Conservation (phyloP, 2,113 vertebrate genomes). For the Pteronura brasiliensis region DNA sequence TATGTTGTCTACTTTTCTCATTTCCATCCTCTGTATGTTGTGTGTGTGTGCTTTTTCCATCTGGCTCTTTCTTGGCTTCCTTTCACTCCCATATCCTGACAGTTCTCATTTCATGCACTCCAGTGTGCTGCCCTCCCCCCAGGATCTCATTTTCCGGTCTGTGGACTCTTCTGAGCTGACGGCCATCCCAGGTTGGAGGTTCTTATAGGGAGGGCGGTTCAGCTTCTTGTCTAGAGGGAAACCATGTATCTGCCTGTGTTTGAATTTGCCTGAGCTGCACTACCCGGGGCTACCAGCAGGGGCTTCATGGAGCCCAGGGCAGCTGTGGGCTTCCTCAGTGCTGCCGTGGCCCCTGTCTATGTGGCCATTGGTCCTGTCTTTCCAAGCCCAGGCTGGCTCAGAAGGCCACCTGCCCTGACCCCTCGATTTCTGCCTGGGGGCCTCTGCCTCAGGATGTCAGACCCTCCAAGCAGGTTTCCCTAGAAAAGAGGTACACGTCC, state of each 20-base stretch:
- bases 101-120: background rate
- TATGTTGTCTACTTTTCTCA: background rate
- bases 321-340: background rate
- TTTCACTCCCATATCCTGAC: background rate
- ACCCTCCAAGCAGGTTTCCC: background rate
- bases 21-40: background rate
- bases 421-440: background rate
- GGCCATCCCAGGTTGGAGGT: background rate
- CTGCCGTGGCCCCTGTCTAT: no score
- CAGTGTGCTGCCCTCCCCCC: accelerated
- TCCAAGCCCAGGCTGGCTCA: background rate
- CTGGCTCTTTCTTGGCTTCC: background rate
- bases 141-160: accelerated
- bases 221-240: background rate
- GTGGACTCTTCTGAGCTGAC: background rate
- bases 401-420: background rate
- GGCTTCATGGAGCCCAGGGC: background rate
- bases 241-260: no score
- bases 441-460: background rate
- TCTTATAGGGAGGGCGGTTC: accelerated
- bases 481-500: background rate
- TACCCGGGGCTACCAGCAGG: accelerated
- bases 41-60: background rate
- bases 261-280: background rate
- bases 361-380: background rate